Percentiles rank a stretch among this genome's conserved stretches.
Conservation (phyloP, 2,113 vertebrate genomes). For the Otus sunia region DNA sequence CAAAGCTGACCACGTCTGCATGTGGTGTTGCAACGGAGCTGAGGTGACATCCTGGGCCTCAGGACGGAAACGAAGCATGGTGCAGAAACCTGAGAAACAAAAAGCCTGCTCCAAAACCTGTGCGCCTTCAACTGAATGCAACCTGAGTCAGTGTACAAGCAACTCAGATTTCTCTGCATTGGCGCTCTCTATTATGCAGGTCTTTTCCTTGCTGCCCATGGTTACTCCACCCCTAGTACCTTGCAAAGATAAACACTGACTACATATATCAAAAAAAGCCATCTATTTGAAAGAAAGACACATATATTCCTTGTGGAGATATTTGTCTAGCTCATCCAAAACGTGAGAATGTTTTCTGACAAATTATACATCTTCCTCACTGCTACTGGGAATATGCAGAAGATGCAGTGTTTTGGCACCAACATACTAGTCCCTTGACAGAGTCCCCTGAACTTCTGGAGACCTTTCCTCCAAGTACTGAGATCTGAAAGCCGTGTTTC, state of each 20-base stretch:
- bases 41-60: not conserved
- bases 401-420: rapidly evolving
- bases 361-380: rapidly evolving
- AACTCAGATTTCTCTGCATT: rapidly evolving
- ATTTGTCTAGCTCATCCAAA: not conserved
- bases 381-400: not conserved
- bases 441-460: not conserved
- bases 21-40: rapidly evolving
- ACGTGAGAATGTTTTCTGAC: rapidly evolving
- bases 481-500: rapidly evolving
- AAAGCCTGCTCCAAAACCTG: not conserved
- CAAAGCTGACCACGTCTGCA: not conserved
- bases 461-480: not conserved
- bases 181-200: rapidly evolving
- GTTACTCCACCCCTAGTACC: not conserved
- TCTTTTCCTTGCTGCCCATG: rapidly evolving
- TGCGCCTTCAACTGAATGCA: rapidly evolving
- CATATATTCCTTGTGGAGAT: rapidly evolving
- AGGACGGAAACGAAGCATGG: not conserved
- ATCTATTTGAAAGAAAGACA: not conserved
- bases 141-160: rapidly evolving
- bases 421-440: not conserved
- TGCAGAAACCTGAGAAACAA: not conserved
- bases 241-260: not conserved
- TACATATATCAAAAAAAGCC: not conserved